Evolutionary conservation across 1,140 invertebrate genomes (phyloP).

Genomic region (Argopecten irradians): DNA sequence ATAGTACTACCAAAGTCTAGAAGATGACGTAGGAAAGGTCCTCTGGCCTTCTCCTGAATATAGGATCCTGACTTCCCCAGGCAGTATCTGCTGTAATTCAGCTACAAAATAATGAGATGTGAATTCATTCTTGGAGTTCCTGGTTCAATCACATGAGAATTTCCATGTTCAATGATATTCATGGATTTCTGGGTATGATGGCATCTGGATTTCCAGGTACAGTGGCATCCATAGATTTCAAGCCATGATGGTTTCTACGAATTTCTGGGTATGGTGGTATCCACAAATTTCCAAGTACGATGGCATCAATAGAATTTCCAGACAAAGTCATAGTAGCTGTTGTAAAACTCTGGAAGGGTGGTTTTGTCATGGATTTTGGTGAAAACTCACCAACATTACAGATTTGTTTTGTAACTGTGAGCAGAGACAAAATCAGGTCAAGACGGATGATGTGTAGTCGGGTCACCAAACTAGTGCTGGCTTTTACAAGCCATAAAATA

Average conservation of each 20-base stretch:
- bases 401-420: neutral
- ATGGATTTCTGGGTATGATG: neutral
- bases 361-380: neutral
- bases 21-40: neutral
- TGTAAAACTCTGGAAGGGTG: no score
- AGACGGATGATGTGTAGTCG: neutral
- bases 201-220: neutral
- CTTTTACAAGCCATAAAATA: neutral
- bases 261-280: neutral
- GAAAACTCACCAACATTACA: neutral
- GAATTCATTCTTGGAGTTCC: no score
- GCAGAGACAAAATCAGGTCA: neutral
- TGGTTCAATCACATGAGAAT: neutral
- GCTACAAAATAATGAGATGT: no score
- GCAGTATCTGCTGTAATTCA: neutral
- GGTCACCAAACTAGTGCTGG: neutral
- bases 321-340: neutral
- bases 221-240: neutral
- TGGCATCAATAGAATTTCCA: neutral
- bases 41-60: neutral
- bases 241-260: neutral
- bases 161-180: neutral
- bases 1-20: slow-evolving; percentile 15
- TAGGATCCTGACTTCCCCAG: neutral
- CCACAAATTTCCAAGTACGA: neutral